Evolutionary conservation across 1,140 invertebrate genomes (phyloP), one percentile per base, ranked within the genome.

Genomic region (Portunus trituberculatus): DNA sequence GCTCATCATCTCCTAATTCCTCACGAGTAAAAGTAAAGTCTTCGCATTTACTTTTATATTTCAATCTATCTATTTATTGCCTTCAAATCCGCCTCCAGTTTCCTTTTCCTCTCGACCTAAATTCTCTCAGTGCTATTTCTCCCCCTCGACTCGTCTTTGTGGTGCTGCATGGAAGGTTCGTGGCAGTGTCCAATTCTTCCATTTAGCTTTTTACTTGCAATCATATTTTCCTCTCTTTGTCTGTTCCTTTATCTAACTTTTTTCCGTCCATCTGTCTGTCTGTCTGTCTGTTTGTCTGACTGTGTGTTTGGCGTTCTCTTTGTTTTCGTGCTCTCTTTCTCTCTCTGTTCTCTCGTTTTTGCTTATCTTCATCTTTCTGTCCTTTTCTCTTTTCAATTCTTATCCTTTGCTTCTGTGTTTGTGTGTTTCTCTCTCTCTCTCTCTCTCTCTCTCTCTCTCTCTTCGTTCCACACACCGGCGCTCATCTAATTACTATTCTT

Each of bases 361-460:
- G 6, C n/a, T 25, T n/a, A 12, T 16, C 25, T 76, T n/a, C n/a
- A 25, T n/a, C 67, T 76, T 20, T 76, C 67, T 76, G 10, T 76
- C 7, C n/a, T 25, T 16, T 20, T 76, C 20, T 76, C 67, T 76
- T 20, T 76, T 14, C 14, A 6, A 7, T 52, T 14, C 14, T 52
- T 20, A 12, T 59, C 52, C 8, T 16, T 59, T 59, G 10, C 12
- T 20, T n/a, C n/a, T 76, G 10, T 3, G 6, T 76, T n/a, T 76
- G 4, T n/a, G 10, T 76, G 12, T 76, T 25, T 76, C 67, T 76
- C 67, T 76, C 67, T 76, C 67, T 76, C 67, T 76, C 67, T 76
- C 67, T 76, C 67, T 76, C 67, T 76, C 67, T 76, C 67, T 76
- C 67, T 76, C 67, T 76, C 67, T 76, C 67, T 76, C 67, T 76